Evolutionary conservation across 2,888 invertebrate species (phyloP), one percentile per base, ranked within the genome.

Genomic region (Tillus elongatus): DNA sequence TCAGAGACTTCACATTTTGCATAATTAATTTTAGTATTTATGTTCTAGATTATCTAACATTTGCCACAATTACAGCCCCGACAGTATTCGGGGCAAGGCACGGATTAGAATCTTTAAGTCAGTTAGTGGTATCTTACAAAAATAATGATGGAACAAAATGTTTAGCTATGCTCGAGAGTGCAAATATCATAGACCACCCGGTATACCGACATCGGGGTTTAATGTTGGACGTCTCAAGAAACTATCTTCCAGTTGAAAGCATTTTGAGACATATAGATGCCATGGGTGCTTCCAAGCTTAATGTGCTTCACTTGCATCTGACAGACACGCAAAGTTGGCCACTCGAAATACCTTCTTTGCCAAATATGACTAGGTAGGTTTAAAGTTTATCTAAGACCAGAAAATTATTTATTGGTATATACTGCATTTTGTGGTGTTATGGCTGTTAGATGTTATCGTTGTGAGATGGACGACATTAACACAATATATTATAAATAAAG

Each of bases 291-390:
- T 82, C 82, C 33, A 95, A 95, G 64, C 66, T 95, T 70, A 95
- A 95, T 58, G 85, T 90, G 0, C 75, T 95, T 30, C 95, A 95
- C 58, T 95, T 93, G 92, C 88, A 89, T 58, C 79, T 79, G 0
- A 84, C 86, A 1, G 95, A 95, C 63, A 79, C 88, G 1, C 92
- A 93, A 49, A 91, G 92, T 52, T 95, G 93, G 64, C 93, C 95
- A 0, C 70, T 91, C 54, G 81, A 84, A 54, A 78, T 83, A 0
- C 70, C 71, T n/a, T 70, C 78, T 27, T 74, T 82, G 12, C 87
- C 86, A 0, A 77, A 81, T 52, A 73, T 89, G 67, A 75, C 83
- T 2, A 75, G 72, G 75, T 84, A 66, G 51, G 71, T 69, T 27
- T 15, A 19, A n/a, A n/a, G n/a, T n/a, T n/a, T n/a, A n/a, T n/a